phyloP scores from a whole-genome alignment of 2,113 vertebrate species.

The Callaeas wilsoni region DNA sequence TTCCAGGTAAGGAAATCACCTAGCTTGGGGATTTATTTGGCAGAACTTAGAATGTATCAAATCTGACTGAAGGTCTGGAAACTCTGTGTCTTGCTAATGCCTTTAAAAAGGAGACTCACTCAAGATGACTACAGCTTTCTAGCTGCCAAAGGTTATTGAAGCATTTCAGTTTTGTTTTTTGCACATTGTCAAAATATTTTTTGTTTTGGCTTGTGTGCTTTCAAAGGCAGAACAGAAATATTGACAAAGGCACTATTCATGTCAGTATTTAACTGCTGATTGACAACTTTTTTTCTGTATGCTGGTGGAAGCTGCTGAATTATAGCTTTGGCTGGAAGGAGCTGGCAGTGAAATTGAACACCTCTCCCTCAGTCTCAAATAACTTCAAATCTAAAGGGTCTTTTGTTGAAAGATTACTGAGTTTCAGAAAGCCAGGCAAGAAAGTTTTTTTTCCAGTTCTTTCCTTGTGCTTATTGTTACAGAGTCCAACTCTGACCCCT shows the following conservation, averaged over 20 bases:
- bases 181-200: conserved; percentile 28
- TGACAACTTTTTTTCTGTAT: neutral
- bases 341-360: neutral
- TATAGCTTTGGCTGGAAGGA: neutral
- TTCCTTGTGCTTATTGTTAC: neutral
- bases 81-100: neutral
- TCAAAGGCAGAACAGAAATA: conserved; percentile 14
- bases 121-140: neutral
- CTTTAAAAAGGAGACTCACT: neutral
- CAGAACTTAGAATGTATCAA: neutral
- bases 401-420: neutral
- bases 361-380: neutral
- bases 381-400: neutral
- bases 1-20: neutral
- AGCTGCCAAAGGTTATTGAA: neutral
- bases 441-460: neutral
- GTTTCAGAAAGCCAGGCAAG: neutral
- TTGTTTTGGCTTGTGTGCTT: conserved; percentile 27
- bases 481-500: neutral
- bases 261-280: neutral
- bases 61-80: neutral
- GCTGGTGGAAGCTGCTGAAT: neutral
- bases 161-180: conserved; percentile 25
- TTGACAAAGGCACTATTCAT: conserved; percentile 42
- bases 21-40: neutral